These are phyloP conservation scores for Mustela lutreola DNA, from an alignment of 2,113 vertebrate genomes.

Conservation along the genomic window DNA sequence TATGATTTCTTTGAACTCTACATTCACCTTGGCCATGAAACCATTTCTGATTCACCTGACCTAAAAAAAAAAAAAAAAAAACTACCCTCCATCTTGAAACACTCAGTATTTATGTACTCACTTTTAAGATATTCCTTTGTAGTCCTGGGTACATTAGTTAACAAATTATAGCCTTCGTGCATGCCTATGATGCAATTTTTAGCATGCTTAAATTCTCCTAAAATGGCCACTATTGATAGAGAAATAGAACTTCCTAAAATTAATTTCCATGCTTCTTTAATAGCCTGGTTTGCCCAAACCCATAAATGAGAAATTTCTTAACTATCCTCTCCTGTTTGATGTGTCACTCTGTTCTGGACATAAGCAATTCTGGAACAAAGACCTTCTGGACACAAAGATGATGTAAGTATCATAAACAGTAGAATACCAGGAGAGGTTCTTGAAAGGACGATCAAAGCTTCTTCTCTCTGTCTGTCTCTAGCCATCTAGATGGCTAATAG, in stretches of 20 bases:
- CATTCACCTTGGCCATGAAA: not conserved
- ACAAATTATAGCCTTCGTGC: not conserved
- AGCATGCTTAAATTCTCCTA: not conserved
- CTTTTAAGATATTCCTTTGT: not conserved
- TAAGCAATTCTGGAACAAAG: slow-evolving; percentile 56
- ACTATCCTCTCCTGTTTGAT: not conserved
- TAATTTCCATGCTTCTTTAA: slow-evolving; percentile 10
- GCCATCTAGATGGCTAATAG: slow-evolving; percentile 49
- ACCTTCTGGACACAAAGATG: slow-evolving; percentile 45
- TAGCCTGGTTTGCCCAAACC: not conserved
- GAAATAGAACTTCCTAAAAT: not conserved
- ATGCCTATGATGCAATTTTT: not conserved
- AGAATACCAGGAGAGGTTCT: not conserved
- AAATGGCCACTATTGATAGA: not conserved
- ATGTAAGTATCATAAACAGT: not conserved
- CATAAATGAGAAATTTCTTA: slow-evolving; percentile 45
- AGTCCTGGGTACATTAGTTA: not conserved
- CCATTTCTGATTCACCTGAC: not conserved
- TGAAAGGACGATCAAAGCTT: not conserved
- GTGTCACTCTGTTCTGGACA: slow-evolving; percentile 51
- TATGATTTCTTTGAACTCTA: not conserved
- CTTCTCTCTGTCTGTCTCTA: not conserved
- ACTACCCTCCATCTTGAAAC: not conserved
- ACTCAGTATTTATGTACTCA: not conserved
- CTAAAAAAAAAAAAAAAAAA: not conserved